Evolutionary conservation across 2,797 vertebrate genomes (phyloP), one percentile per base, ranked within the genome.

Genomic region (Tapera naevia): DNA sequence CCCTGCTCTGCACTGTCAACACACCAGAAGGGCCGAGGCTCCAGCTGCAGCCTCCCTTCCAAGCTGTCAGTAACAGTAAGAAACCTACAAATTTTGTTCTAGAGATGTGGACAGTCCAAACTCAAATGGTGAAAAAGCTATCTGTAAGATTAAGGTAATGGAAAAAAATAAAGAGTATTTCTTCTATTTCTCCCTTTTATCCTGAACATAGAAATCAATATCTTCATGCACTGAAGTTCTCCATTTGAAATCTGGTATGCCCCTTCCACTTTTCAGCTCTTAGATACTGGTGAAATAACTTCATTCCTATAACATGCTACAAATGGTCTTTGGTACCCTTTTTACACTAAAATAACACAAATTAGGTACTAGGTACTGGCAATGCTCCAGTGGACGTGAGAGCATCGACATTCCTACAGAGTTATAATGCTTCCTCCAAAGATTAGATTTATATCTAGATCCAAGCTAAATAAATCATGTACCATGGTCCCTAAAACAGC

Each of bases 401-500:
- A 81, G 71, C 33, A 76, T 85, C 80, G 5, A 0, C 70, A 48
- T 96, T 93, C 91, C 86, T 76, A 0, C 67, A 13, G 56, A 53
- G 64, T 58, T 91, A 70, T 66, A 61, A 19, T 9, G 37, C 79
- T 92, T 80, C 88, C 92, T 82, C 58, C 89, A 66, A 58, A 70
- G 60, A 0, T 6, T 35, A 57, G 75, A 88, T 91, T 84, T 78
- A 87, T 32, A 73, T 2, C 86, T 74, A 61, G 71, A 82, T 93
- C 93, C 93, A 95, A 87, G 30, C 78, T 5, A 91, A 91, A 97
- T 92, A 94, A 95, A 91, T 92, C 92, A 76, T 5, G 27, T 24
- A 67, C 60, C 74, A 28, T 3, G 6, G 51, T 62, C 81, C 66
- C 86, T 45, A 57, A 37, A 81, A 53, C 83, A 87, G 54, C 86